Evolutionary conservation across 2,113 vertebrate genomes (phyloP), one percentile per base, ranked within the genome.

Genomic region (Callorhinus ursinus): DNA sequence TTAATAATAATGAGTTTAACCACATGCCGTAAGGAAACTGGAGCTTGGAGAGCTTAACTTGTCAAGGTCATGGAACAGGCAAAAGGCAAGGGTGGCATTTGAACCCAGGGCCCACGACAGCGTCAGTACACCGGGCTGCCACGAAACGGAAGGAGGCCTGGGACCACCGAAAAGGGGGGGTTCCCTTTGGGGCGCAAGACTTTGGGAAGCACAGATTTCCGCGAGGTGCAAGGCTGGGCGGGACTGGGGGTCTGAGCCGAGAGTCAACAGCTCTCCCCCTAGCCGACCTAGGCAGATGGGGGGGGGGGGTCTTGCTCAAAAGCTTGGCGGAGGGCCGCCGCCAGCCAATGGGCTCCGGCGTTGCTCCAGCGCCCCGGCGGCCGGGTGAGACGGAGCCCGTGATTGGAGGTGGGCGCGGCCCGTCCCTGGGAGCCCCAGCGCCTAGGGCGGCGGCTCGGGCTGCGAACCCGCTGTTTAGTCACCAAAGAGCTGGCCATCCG

Each of bases 371-470:
- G 11, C 51, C 49, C 4, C 0, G 2, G 33, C 1, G 3, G 46
- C 51, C 0, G n/a, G 8, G 4, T 61, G 49, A 69, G 57, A 94
- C 11, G 12, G 0, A 26, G 74, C 22, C 76, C 59, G 28, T 57
- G 87, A 96, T 93, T 89, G 92, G 84, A 83, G 53, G 36, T 57
- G 61, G 10, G 18, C 8, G 4, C 5, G 2, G 71, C 46, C 8
- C 6, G 4, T 80, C n/a, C n/a, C 42, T 1, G 1, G 11, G 65
- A 6, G n/a, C 19, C 18, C 2, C 0, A 15, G 33, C 0, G 28
- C 89, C 61, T 0, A 2, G 65, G 92, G 42, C 59, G 49, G 53
- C 4, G 28, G 72, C 59, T 4, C 7, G 0, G 0, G 51, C 31
- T 12, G 4, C 18, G 1, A 77, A 18, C 0, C 0, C 26, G 7